Evolutionary conservation across 2,113 vertebrate genomes (phyloP), one percentile per base, ranked within the genome.

Genomic region (Cygnus buccinator): DNA sequence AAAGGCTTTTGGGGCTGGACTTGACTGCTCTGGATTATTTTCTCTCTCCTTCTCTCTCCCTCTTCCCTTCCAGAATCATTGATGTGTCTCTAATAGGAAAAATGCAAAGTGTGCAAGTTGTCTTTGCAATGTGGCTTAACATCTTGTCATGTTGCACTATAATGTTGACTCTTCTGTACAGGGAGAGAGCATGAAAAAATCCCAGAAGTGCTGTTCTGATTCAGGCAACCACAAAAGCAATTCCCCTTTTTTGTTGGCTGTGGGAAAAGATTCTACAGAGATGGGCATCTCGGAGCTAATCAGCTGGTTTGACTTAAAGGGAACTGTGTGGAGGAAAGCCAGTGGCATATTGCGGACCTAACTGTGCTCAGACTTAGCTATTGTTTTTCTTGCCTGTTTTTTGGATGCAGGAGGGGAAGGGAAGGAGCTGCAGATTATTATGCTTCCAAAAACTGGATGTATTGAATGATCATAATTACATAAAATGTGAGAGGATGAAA

Each of bases 41-140:
- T 88, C 31, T 89, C 57, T 85, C 33, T 91, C 55, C 19, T 80
- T 4, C 11, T 85, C 37, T 79, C 25, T 19, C 14, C 10, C 14
- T 61, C 13, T 66, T 87, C 26, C n/a, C 70, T 83, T 87, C 79
- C 41, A 50, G 55, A 91, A 61, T 68, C 89, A 88, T 52, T 57
- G 71, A 59, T 86, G 95, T 74, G 43, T 94, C 59, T 77, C 85
- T 91, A 91, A 95, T 91, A 84, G 61, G 90, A 84, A 96, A 87
- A 91, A 84, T 87, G 84, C 80, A 55, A 92, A 94, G 66, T 78
- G 90, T 86, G 78, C 93, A 93, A 81, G 37, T 65, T 87, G 79
- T 77, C 63, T 81, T 77, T 61, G 86, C 66, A 44, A 65, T 41
- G 66, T 77, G 66, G 74, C 77, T 94, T 78, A 78, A 62, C 18